Evolutionary conservation across 2,888 invertebrate genomes (phyloP).

Genomic region (Candidula unifasciata): DNA sequence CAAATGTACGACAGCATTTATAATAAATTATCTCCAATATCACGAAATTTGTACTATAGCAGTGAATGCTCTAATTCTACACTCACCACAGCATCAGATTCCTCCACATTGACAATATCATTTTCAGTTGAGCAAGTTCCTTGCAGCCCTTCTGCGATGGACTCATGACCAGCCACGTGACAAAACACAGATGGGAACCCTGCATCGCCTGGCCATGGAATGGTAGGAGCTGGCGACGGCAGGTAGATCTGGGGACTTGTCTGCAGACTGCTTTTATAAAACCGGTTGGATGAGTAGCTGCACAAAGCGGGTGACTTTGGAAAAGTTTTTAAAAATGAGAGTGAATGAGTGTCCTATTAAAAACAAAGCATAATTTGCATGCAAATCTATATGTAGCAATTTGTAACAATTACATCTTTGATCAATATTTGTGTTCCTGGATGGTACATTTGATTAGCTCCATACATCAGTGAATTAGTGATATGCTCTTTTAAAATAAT

Average conservation of each 20-base stretch:
- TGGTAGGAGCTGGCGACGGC: conserved; percentile 15
- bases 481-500: too few relatives aligned
- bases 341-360: background rate
- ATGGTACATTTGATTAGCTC: too few relatives aligned
- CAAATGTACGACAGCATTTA: too few relatives aligned
- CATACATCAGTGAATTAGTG: too few relatives aligned
- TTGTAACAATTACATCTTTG: too few relatives aligned
- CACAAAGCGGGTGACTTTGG: conserved; percentile 24
- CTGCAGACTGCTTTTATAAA: conserved; percentile 14
- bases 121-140: conserved; percentile 11
- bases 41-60: too few relatives aligned
- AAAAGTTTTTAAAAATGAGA: background rate
- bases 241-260: conserved; percentile 27
- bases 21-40: too few relatives aligned
- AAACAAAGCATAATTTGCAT: too few relatives aligned
- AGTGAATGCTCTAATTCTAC: too few relatives aligned
- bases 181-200: conserved; percentile 46
- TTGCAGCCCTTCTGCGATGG: background rate
- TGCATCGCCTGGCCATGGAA: conserved; percentile 45
- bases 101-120: conserved; percentile 33
- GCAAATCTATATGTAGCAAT: too few relatives aligned
- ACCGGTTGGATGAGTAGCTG: conserved; percentile 38
- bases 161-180: conserved; percentile 36
- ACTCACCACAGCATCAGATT: conserved; percentile 35
- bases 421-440: too few relatives aligned